Evolutionary conservation across 2,888 invertebrate species (phyloP).

Genomic region (Melanophora roralis): DNA sequence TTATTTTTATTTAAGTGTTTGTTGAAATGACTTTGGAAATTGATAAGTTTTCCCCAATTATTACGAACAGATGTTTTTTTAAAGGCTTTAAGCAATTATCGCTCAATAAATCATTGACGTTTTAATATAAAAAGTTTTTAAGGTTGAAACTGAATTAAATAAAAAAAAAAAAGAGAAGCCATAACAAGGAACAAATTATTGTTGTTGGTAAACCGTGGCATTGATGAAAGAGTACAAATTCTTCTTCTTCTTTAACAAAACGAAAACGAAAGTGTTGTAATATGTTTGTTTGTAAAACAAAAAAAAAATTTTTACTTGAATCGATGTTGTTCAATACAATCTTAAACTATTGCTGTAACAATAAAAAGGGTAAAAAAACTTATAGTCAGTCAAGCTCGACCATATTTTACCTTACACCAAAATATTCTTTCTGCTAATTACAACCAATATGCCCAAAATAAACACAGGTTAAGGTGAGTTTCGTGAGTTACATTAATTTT

Average conservation of each 20-base stretch:
- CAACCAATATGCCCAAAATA: too few relatives aligned
- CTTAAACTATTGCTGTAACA: too few relatives aligned
- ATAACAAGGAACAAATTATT: conserved; percentile 9
- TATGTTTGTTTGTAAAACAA: too few relatives aligned
- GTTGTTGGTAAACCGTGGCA: neutral
- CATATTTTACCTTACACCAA: too few relatives aligned
- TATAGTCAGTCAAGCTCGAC: too few relatives aligned
- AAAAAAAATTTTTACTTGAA: too few relatives aligned
- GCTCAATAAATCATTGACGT: conserved; percentile 30
- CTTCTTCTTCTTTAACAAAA: neutral
- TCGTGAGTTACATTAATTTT: too few relatives aligned
- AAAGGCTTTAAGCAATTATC: conserved; percentile 24
- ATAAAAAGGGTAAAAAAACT: too few relatives aligned
- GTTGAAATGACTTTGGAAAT: neutral
- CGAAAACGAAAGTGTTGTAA: conserved; percentile 28
- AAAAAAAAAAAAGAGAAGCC: neutral
- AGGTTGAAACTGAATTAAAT: neutral
- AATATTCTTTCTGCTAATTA: too few relatives aligned
- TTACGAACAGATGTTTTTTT: conserved; percentile 37
- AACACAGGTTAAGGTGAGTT: too few relatives aligned
- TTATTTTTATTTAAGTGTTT: neutral
- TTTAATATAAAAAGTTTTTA: neutral
- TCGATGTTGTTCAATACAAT: too few relatives aligned
- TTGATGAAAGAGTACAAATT: neutral
- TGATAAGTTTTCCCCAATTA: conserved; percentile 21